phyloP scores from a whole-genome alignment of 35 echinoderm and acorn worm species.

The Holothuria glaberrima region DNA sequence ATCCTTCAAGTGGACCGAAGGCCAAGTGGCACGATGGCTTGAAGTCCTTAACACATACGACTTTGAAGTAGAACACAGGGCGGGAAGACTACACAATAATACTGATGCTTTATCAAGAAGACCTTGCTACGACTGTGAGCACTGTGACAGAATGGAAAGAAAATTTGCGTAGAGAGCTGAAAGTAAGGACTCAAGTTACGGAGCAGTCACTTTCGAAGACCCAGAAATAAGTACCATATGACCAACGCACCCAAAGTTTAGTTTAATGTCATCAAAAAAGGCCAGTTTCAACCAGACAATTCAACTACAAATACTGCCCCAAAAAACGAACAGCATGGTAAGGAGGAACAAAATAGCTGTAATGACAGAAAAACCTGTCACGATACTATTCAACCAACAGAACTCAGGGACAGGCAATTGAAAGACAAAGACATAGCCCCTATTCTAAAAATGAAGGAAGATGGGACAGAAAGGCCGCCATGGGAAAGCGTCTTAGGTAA shows the following conservation, averaged over 20 bases:
- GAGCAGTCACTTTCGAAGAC: too few relatives aligned
- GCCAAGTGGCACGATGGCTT: constrained; percentile 65
- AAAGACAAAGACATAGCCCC: background rate
- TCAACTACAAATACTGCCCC: too few relatives aligned
- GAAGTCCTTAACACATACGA: too few relatives aligned
- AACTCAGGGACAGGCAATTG: too few relatives aligned
- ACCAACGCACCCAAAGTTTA: background rate
- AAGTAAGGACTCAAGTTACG: too few relatives aligned
- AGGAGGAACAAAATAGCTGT: background rate
- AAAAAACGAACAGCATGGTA: background rate
- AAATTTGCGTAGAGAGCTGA: too few relatives aligned
- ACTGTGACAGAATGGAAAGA: too few relatives aligned
- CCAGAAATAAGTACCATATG: background rate
- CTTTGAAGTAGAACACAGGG: background rate
- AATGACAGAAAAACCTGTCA: background rate
- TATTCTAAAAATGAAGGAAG: background rate
- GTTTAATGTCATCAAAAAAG: background rate
- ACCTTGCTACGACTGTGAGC: too few relatives aligned
- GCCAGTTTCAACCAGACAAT: too few relatives aligned
- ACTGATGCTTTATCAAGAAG: too few relatives aligned
- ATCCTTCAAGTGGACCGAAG: constrained; percentile 41
- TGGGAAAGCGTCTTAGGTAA: too few relatives aligned
- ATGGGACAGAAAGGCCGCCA: constrained; percentile 5
- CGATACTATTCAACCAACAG: background rate
- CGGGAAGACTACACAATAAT: background rate